A percentile compares a stretch with the other conserved stretches of the same genome.
Conservation (phyloP, 2,888 invertebrate species). For the Helicoverpa assulta region DNA sequence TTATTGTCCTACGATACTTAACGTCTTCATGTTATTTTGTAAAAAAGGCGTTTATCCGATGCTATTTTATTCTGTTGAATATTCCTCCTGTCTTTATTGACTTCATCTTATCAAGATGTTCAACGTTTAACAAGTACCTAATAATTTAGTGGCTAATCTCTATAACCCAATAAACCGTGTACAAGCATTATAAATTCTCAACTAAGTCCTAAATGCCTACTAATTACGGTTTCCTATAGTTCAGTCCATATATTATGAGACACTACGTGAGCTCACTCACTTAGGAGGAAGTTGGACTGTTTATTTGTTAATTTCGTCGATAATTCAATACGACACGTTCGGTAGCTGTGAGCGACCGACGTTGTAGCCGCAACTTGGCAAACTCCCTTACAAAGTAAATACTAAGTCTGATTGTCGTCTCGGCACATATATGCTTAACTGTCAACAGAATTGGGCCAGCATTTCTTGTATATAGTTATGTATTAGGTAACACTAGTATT, state of each 20-base stretch:
- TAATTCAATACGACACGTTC: slow-evolving; percentile 67
- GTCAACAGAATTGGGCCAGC: slow-evolving; percentile 36
- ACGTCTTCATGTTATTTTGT: background rate
- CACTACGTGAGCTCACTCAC: slow-evolving; percentile 37
- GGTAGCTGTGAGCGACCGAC: slow-evolving; percentile 56
- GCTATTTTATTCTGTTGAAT: background rate
- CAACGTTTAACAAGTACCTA: background rate
- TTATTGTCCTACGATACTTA: background rate
- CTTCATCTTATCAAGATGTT: background rate
- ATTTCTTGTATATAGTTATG: slow-evolving; percentile 21
- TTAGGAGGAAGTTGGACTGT: slow-evolving; percentile 35
- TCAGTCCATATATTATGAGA: slow-evolving; percentile 19
- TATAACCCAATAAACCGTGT: slow-evolving; percentile 5
- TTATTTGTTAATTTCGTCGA: slow-evolving; percentile 66
- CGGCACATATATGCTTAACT: slow-evolving; percentile 41
- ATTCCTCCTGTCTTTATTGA: background rate
- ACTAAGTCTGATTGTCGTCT: slow-evolving; percentile 65
- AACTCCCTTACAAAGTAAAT: slow-evolving; percentile 71
- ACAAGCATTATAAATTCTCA: slow-evolving; percentile 15
- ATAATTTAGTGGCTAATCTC: slow-evolving; percentile 3
- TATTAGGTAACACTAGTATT: no score
- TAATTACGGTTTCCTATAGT: slow-evolving; percentile 35
- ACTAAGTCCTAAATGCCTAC: slow-evolving; percentile 15
- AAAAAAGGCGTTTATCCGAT: no score
- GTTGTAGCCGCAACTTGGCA: slow-evolving; percentile 63